A percentile compares a stretch with the other conserved stretches of the same genome.
Conservation (phyloP, 2,888 invertebrate genomes). For the Cyrtodaria siliqua region DNA sequence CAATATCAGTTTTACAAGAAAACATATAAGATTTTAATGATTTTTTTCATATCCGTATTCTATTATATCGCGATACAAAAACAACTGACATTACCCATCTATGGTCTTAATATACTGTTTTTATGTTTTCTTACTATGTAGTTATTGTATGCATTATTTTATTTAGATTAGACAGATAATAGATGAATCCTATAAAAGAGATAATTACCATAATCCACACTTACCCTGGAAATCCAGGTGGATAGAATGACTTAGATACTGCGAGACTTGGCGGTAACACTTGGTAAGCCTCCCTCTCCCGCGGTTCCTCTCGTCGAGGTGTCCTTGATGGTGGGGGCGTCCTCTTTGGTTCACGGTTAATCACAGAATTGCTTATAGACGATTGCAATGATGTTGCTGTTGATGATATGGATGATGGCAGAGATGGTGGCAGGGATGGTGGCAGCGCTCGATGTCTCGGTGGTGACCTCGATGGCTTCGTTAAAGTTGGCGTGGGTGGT, state of each 20-base stretch:
- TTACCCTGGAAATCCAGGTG: constrained; percentile 51
- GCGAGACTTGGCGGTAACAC: constrained; percentile 63
- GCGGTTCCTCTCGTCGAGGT: constrained; percentile 44
- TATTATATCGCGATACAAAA: no score
- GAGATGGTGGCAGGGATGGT: constrained; percentile 15
- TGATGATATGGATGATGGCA: constrained; percentile 15
- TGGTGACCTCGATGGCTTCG: constrained; percentile 33
- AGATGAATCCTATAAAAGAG: no score
- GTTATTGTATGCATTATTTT: neutral
- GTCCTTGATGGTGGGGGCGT: constrained; percentile 42
- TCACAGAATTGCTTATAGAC: constrained; percentile 54
- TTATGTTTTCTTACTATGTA: no score
- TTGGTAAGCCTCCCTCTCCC: constrained; percentile 51
- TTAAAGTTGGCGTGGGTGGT: constrained; percentile 41
- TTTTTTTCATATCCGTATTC: neutral
- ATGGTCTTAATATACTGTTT: no score
- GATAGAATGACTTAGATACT: constrained; percentile 65
- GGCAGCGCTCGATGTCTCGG: constrained; percentile 33
- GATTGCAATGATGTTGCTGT: constrained; percentile 31
- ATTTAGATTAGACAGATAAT: constrained; percentile 1
- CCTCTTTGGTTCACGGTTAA: constrained; percentile 48
- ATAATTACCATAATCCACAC: no score
- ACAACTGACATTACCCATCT: no score
- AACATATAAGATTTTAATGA: no score
- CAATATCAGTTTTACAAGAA: no score